Percentiles rank a stretch among this genome's conserved stretches.
Evolutionary conservation across 2,888 invertebrate species (phyloP).

Genomic region (Oxycera nigricornis): DNA sequence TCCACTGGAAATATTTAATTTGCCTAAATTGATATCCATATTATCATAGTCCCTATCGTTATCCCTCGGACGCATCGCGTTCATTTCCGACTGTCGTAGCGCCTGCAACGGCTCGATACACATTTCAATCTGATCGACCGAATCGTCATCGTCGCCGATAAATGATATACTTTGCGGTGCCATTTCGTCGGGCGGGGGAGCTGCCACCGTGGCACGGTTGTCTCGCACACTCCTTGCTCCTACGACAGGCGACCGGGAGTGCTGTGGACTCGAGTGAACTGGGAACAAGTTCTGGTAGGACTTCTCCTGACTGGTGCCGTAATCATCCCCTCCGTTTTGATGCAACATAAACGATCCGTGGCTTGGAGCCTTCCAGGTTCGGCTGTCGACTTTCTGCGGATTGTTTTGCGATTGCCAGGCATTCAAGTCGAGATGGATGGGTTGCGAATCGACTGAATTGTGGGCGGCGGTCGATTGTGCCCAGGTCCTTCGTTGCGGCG

Average conservation of each 20-base stretch:
- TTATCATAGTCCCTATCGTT: conserved; percentile 58
- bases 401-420: conserved; percentile 59
- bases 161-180: conserved; percentile 93
- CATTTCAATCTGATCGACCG: conserved; percentile 59
- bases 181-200: conserved; percentile 82
- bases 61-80: conserved; percentile 41
- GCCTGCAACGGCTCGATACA: conserved; percentile 56
- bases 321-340: conserved; percentile 72
- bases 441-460: conserved; percentile 48
- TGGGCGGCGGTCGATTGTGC: conserved; percentile 65
- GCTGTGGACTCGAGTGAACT: conserved; percentile 71
- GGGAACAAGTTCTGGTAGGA: conserved; percentile 60
- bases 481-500: conserved; percentile 71
- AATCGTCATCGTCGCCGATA: conserved; percentile 75
- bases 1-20: conserved; percentile 85
- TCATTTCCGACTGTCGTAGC: conserved; percentile 51
- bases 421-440: conserved; percentile 58
- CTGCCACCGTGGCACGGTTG: conserved; percentile 51
- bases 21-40: conserved; percentile 72
- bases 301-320: conserved; percentile 65
- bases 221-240: conserved; percentile 47
- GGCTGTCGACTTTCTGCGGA: conserved; percentile 55
- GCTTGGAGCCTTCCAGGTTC: conserved; percentile 61
- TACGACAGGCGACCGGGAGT: conserved; percentile 65
- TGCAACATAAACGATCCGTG: conserved; percentile 68